Evolutionary conservation across 2,888 invertebrate species (phyloP), one percentile per base, ranked within the genome.

Genomic region (Caenorhabditis macrosperma): DNA sequence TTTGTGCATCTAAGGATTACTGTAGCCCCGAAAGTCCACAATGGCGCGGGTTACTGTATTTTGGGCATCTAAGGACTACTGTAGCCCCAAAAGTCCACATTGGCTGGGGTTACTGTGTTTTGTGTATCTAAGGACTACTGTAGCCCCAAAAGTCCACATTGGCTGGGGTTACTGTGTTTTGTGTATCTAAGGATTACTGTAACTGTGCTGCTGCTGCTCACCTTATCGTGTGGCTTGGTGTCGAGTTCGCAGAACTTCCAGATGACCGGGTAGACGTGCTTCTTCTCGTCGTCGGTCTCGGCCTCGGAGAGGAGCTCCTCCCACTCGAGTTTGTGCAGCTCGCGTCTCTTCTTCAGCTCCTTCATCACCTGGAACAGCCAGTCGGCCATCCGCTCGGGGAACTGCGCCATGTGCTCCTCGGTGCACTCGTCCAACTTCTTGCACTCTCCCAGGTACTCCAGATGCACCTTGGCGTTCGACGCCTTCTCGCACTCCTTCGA

Each of bases 241-340:
- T 97, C 97, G 77, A 98, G 93, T 91, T 98, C 97, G 91, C 98
- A 98, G 91, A 92, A 93, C 92, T 98, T 98, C 97, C 97, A 98
- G 86, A 98, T 94, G 86, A 96, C 96, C 55, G 97, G 97, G 92
- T 96, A 95, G 77, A 91, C 90, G 86, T 91, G 91, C 74, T 85
- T 87, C 85, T 90, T 88, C 76, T 90, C 89, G 71, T 90, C 89
- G 75, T 91, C 90, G 55, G 61, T 82, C 93, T 96, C 96, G 41
- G 96, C 95, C 92, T 96, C 95, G 85, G 78, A 59, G 92, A 96
- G 94, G 94, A 96, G 94, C 91, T 94, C 93, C 91, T 94, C 93
- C 92, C 94, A 96, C 91, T 95, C 94, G 63, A 94, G 93, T 17
- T 88, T 89, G 84, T 89, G 88, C 67, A 90, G 84, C 82, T 90